phyloP scores from a whole-genome alignment of 2,797 vertebrate genomes.

The Phrynocephalus guinanensis region DNA sequence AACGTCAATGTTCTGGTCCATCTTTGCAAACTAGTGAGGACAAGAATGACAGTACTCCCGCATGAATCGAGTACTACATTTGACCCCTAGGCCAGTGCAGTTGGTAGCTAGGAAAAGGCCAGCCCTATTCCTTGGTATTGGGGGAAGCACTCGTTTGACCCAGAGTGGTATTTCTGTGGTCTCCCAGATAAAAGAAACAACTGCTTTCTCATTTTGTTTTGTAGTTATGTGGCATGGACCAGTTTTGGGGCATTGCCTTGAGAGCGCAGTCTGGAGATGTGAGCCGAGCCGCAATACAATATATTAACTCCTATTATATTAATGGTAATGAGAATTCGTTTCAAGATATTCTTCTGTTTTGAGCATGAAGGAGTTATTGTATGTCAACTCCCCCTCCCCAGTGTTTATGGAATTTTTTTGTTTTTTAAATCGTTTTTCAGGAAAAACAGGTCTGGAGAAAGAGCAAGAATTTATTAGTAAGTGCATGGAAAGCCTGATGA shows the following conservation, averaged over 20 bases:
- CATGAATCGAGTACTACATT: neutral
- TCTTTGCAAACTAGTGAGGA: no score
- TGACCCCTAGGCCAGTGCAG: neutral
- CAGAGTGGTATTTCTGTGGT: neutral
- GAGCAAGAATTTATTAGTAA: conserved; percentile 99
- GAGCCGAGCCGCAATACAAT: conserved; percentile 97
- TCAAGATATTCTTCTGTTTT: conserved; percentile 16
- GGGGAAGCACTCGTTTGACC: no score
- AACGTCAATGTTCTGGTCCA: no score
- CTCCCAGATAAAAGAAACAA: conserved; percentile 3
- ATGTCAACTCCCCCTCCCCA: neutral
- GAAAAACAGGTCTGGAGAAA: conserved; percentile 97
- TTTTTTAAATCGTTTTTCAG: conserved; percentile 73
- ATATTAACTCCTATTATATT: conserved; percentile 99
- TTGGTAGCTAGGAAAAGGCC: neutral
- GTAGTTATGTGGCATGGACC: conserved; percentile 98
- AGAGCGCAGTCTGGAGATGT: conserved; percentile 96
- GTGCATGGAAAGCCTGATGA: conserved; percentile 98
- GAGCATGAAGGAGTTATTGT: neutral
- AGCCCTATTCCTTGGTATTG: neutral
- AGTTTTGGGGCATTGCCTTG: conserved; percentile 97
- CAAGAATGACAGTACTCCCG: no score
- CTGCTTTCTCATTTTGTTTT: conserved; percentile 47
- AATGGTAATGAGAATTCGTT: conserved; percentile 84
- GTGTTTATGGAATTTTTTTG: neutral